Percentiles rank a stretch among this genome's conserved stretches.
These are phyloP conservation scores for Drosophila ercepeae DNA, from an alignment of 1,140 invertebrate genomes.

Conservation along the genomic window DNA sequence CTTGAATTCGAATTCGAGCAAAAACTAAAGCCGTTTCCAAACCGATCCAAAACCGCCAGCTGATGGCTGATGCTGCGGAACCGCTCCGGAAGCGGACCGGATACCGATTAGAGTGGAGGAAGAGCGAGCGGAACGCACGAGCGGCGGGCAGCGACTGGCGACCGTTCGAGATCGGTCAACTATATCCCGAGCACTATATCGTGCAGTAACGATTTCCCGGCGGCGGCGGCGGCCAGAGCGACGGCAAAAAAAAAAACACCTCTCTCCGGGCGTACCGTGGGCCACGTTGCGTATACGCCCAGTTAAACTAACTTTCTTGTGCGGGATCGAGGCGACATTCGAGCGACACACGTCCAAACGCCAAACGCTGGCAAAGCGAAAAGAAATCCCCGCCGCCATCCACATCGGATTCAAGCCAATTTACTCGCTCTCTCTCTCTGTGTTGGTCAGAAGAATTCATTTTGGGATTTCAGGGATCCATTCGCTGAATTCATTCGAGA, in stretches of 20 bases:
- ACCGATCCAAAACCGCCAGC: conserved; percentile 23
- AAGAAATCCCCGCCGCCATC: conserved; percentile 53
- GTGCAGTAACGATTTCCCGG: conserved; percentile 46
- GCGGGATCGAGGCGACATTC: conserved; percentile 56
- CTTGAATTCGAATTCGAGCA: conserved; percentile 56
- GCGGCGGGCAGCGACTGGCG: conserved; percentile 60
- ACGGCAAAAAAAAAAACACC: too few relatives aligned
- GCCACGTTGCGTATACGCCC: conserved; percentile 62
- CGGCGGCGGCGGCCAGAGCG: not conserved
- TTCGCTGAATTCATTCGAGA: too few relatives aligned
- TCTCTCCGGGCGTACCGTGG: conserved; percentile 30
- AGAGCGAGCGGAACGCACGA: conserved; percentile 60
- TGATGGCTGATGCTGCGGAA: conserved; percentile 14
- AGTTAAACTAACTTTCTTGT: conserved; percentile 68
- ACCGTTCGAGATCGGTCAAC: conserved; percentile 3
- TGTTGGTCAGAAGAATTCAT: conserved; percentile 51
- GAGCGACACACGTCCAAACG: conserved; percentile 78
- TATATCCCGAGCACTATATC: conserved; percentile 30
- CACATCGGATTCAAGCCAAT: conserved; percentile 49
- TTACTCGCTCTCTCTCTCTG: conserved; percentile 31
- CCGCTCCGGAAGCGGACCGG: conserved; percentile 28
- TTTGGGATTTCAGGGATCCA: too few relatives aligned
- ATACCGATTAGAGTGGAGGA: conserved; percentile 5
- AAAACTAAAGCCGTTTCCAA: conserved; percentile 46
- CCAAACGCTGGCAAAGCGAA: conserved; percentile 77